Conservation (phyloP, 2,797 vertebrate species). For the Leptoclinus maculatus region DNA sequence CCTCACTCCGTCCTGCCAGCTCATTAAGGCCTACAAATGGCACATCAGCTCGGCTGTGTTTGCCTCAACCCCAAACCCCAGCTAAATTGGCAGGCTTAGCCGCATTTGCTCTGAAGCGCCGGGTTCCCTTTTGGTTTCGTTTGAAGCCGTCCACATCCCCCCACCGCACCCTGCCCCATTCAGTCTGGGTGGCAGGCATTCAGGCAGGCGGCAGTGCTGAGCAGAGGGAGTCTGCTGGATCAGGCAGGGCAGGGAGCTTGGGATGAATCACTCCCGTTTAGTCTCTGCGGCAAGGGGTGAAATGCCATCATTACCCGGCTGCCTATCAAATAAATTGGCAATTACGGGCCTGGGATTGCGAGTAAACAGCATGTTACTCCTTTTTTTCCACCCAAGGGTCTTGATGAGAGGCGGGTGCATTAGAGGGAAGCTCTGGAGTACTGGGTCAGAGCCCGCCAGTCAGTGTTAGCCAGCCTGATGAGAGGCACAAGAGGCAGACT, state of each 20-base stretch:
- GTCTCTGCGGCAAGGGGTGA: conserved; percentile 94
- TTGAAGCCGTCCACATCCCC: conserved; percentile 83
- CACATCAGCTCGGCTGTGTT: conserved; percentile 85
- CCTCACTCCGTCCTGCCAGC: conserved; percentile 83
- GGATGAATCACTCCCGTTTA: conserved; percentile 94
- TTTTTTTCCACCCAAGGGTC: conserved; percentile 77
- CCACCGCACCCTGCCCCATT: conserved; percentile 80
- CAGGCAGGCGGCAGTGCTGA: conserved; percentile 88
- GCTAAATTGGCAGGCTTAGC: conserved; percentile 94
- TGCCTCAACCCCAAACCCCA: conserved; percentile 85
- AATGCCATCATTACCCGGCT: conserved; percentile 99
- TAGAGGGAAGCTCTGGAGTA: conserved; percentile 84
- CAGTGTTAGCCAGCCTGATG: conserved; percentile 83
- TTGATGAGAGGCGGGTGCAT: conserved; percentile 89
- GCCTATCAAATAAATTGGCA: conserved; percentile 99
- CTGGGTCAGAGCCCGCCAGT: conserved; percentile 86
- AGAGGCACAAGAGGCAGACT: conserved; percentile 84
- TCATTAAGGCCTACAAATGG: conserved; percentile 96
- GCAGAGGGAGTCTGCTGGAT: conserved; percentile 91
- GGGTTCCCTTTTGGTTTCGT: conserved; percentile 88
- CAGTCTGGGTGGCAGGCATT: conserved; percentile 80
- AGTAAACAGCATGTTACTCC: conserved; percentile 96
- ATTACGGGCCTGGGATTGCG: conserved; percentile 97
- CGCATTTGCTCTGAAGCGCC: conserved; percentile 89
- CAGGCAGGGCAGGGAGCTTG: conserved; percentile 89